These are phyloP conservation scores for Sakesphorus luctuosus DNA, from an alignment of 2,113 vertebrate species.

Conservation along the genomic window DNA sequence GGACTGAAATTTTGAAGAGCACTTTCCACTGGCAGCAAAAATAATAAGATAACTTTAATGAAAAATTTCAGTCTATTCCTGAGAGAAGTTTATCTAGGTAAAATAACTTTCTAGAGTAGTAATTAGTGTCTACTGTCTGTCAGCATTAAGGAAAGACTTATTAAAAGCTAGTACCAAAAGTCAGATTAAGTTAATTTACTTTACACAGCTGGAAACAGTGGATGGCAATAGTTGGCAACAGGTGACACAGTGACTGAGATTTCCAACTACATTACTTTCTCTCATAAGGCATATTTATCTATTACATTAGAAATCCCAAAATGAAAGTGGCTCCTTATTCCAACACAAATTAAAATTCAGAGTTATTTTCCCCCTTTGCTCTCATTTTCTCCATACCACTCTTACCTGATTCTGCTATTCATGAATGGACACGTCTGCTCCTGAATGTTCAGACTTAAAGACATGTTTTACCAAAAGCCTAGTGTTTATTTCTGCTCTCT, in stretches of 20 bases:
- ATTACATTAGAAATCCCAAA: background rate
- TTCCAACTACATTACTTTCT: background rate
- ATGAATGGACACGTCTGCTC: background rate
- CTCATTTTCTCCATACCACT: background rate
- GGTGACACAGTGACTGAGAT: background rate
- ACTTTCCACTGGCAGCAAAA: background rate
- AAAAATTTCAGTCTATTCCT: background rate
- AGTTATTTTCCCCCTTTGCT: background rate
- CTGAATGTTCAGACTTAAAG: background rate
- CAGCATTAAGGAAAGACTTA: background rate
- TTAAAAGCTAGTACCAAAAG: background rate
- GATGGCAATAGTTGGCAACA: background rate
- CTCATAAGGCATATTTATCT: background rate
- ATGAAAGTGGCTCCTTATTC: background rate
- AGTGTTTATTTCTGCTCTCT: background rate
- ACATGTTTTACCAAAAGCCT: background rate
- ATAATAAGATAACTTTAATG: background rate
- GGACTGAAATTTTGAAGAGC: background rate
- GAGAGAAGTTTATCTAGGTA: background rate
- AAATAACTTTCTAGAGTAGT: background rate
- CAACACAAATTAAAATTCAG: background rate
- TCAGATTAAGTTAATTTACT: background rate
- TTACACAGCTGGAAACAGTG: background rate
- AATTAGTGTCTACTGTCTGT: background rate
- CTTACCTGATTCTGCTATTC: background rate